These are phyloP conservation scores for Protobothrops mucrosquamatus DNA, from an alignment of 2,113 vertebrate species.

Conservation along the genomic window DNA sequence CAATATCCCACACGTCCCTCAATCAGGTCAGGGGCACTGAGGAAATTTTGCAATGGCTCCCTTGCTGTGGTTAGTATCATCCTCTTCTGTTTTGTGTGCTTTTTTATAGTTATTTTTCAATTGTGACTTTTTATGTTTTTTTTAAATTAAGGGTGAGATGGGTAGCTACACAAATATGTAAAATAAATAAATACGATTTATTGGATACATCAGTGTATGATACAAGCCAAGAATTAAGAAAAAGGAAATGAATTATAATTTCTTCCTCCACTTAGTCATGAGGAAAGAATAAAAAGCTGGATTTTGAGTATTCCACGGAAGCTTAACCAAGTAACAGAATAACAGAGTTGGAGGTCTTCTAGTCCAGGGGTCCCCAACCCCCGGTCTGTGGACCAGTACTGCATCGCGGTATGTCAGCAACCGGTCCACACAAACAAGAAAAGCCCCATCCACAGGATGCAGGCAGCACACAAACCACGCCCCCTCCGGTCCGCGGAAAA, in stretches of 20 bases:
- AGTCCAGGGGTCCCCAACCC: no score
- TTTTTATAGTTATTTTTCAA: background rate
- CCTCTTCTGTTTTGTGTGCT: background rate
- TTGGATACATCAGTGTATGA: background rate
- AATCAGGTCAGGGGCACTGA: background rate
- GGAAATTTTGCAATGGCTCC: background rate
- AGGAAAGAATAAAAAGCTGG: background rate
- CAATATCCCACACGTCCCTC: no score
- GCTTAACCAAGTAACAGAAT: no score
- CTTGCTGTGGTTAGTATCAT: background rate
- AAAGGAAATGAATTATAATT: background rate
- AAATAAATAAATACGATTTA: background rate
- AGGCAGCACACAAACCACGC: no score
- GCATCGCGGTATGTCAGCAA: no score
- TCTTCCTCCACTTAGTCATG: background rate
- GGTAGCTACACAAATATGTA: background rate
- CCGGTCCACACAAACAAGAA: no score
- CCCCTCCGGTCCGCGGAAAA: no score
- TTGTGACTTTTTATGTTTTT: background rate
- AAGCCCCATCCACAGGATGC: no score
- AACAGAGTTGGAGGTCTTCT: no score
- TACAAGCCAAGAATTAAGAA: background rate
- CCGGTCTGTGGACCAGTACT: no score
- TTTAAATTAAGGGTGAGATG: background rate
- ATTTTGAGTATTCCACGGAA: background rate